Conservation (phyloP, 1,140 invertebrate genomes). For the Aphelenchoides fujianensis region DNA sequence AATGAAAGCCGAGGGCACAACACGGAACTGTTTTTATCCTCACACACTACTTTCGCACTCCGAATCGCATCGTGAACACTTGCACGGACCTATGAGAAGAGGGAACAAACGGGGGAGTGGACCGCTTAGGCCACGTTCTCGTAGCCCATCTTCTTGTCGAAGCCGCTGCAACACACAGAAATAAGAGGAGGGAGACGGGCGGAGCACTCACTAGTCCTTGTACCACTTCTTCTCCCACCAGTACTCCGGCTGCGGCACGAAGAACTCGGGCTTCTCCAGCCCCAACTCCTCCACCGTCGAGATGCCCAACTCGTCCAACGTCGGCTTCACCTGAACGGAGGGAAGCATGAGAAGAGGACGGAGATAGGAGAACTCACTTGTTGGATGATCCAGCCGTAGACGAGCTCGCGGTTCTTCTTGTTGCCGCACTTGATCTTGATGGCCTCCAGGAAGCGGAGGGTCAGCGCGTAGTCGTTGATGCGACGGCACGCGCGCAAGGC, state of each 20-base stretch:
- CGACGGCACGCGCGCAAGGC: conserved; percentile 85
- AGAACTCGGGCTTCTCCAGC: conserved; percentile 91
- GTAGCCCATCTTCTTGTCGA: conserved; percentile 57
- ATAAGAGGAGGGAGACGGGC: not conserved
- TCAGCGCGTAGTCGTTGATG: conserved; percentile 87
- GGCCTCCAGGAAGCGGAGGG: conserved; percentile 85
- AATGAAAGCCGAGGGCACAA: not conserved
- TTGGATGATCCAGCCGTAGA: conserved; percentile 58
- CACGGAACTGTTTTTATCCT: not conserved
- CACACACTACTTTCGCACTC: not conserved
- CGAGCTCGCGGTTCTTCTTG: conserved; percentile 63
- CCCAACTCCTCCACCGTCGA: conserved; percentile 90
- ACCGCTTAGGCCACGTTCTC: conserved; percentile 40
- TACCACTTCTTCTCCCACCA: conserved; percentile 62
- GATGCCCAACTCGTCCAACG: conserved; percentile 86
- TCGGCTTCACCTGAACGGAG: conserved; percentile 70
- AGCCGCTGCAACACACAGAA: conserved; percentile 41
- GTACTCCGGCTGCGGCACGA: conserved; percentile 58
- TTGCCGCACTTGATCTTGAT: conserved; percentile 83
- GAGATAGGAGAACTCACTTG: conserved; percentile 43
- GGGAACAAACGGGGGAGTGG: not conserved
- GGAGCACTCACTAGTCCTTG: conserved; percentile 34
- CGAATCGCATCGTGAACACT: not conserved
- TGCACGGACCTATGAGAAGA: not conserved
- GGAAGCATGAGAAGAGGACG: not conserved